Evolutionary conservation across 2,113 vertebrate species (phyloP).

Genomic region (Odobenus rosmarus): DNA sequence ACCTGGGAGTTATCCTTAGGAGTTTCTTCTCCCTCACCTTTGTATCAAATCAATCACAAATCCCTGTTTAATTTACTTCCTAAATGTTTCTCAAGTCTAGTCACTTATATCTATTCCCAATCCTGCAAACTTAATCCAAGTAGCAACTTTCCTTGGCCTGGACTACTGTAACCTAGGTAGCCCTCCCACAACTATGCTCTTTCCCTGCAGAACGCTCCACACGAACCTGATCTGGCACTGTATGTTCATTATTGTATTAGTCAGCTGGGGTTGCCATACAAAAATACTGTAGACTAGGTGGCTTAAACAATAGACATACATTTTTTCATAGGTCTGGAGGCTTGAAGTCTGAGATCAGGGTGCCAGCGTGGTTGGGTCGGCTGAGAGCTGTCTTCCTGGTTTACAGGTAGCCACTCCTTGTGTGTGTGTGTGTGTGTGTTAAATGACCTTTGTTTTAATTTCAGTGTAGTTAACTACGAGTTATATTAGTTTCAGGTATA

Average conservation of each 20-base stretch:
- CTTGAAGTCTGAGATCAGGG: neutral
- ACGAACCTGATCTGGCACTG: neutral
- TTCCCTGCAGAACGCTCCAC: neutral
- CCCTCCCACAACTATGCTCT: neutral
- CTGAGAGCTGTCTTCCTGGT: neutral
- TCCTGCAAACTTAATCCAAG: neutral
- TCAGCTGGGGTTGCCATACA: neutral
- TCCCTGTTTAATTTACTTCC: conserved; percentile 40
- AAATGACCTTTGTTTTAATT: neutral
- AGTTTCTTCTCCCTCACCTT: neutral
- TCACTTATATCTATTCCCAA: neutral
- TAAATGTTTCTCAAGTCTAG: neutral
- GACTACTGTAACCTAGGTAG: neutral
- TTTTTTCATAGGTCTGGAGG: neutral
- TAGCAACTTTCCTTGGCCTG: neutral
- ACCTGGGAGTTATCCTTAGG: neutral
- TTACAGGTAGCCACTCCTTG: neutral
- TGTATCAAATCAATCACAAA: neutral
- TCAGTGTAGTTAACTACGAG: neutral
- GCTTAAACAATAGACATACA: neutral
- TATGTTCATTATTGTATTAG: neutral
- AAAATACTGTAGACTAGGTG: neutral
- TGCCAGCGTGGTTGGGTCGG: neutral
- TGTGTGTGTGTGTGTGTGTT: neutral
- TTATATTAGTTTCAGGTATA: neutral